These are phyloP conservation scores for Xanthorhoe designata DNA, from an alignment of 2,888 invertebrate species.

Conservation along the genomic window DNA sequence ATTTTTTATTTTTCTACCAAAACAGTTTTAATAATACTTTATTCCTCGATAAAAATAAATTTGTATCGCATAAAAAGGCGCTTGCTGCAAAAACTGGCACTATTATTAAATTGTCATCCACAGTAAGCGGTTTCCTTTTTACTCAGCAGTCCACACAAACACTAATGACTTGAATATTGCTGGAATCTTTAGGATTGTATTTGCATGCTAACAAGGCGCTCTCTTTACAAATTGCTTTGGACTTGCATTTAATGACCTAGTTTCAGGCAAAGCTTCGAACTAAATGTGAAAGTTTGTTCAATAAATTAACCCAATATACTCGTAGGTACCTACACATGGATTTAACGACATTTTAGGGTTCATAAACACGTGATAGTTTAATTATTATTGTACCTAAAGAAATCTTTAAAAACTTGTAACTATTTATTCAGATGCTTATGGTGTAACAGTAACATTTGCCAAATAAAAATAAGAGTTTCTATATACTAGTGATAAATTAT, in stretches of 20 bases:
- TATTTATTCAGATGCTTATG: no score
- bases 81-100: slow-evolving; percentile 47
- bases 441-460: no score
- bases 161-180: slow-evolving; percentile 75
- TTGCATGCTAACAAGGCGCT: slow-evolving; percentile 71
- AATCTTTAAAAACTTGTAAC: no score
- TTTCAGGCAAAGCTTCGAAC: neutral
- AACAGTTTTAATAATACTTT: neutral
- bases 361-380: no score
- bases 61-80: slow-evolving; percentile 41
- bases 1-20: neutral
- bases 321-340: no score
- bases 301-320: neutral
- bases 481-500: no score
- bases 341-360: neutral
- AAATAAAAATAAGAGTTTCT: no score
- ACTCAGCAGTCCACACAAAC: slow-evolving; percentile 65
- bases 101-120: slow-evolving; percentile 59
- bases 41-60: slow-evolving; percentile 19
- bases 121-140: slow-evolving; percentile 58
- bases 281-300: neutral
- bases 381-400: no score
- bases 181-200: slow-evolving; percentile 69
- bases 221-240: slow-evolving; percentile 67
- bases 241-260: neutral